These are phyloP conservation scores for Diadegma fenestrale DNA, from an alignment of 2,888 invertebrate genomes.

Conservation along the genomic window DNA sequence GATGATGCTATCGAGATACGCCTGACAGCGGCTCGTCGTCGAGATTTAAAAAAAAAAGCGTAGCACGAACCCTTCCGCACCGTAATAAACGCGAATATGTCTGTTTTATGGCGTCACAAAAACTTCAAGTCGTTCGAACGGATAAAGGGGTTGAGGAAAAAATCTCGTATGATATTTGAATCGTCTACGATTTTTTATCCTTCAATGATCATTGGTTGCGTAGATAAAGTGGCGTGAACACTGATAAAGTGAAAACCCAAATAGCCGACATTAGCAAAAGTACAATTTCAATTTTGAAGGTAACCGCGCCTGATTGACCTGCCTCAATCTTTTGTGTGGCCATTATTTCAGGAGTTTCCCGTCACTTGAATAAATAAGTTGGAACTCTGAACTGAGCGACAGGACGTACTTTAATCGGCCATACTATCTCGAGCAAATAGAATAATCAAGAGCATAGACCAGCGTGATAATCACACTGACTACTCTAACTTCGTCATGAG, in stretches of 20 bases:
- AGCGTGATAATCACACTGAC: not conserved
- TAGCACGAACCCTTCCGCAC: too few relatives aligned
- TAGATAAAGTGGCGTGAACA: not conserved
- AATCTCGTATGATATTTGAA: too few relatives aligned
- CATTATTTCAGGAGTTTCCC: not conserved
- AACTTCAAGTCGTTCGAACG: too few relatives aligned
- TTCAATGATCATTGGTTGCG: too few relatives aligned
- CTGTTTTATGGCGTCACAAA: too few relatives aligned
- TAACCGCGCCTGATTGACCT: not conserved
- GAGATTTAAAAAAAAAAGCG: too few relatives aligned
- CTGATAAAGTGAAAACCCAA: not conserved
- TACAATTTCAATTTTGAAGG: not conserved
- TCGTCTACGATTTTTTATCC: too few relatives aligned
- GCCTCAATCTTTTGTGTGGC: not conserved
- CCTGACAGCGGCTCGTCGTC: too few relatives aligned
- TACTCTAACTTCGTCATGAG: not conserved
- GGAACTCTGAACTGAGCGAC: not conserved
- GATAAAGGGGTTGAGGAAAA: too few relatives aligned
- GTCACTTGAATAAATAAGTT: not conserved
- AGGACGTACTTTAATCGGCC: not conserved
- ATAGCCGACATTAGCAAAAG: not conserved
- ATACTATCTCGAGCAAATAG: not conserved
- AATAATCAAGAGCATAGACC: not conserved
- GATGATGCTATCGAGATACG: too few relatives aligned
- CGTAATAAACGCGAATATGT: too few relatives aligned